Base-by-base conservation (phyloP, 23 tunicate species). In the Trididemnum clinides region DNA sequence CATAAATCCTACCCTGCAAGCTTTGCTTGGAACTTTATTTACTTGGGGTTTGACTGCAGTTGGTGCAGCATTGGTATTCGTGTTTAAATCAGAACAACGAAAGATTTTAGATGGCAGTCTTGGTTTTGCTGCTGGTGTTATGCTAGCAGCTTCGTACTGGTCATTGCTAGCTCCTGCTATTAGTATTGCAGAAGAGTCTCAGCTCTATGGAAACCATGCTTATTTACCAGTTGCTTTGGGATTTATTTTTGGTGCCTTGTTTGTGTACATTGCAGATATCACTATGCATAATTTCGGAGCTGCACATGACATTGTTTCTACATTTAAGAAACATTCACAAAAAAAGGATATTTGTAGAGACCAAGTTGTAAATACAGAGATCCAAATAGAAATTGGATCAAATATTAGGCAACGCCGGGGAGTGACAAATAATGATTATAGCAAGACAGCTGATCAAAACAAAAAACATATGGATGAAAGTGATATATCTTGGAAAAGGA, bases 111-210 rank as follows among this genome's bases (percentile, higher is more conserved):
- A 95, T 84, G 95, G 95, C 31, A 87, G 92, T 30, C 91, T 95
- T 39, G 99, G 99, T 2, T 95, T 95, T 77, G 95, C 99, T 0
- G 96, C 99, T 32, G 99, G 99, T 26, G 99, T 95, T 0, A 95
- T 95, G 99, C 73, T 95, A 7, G 99, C 99, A 6, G 99, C 99
- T 1, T 90, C 96, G 2, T 95, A 95, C 81, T 95, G 99, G 99
- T 95, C 99, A 5, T 51, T 95, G 36, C 83, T 95, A 20, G 91
- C 92, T 19, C 99, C 99, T 51, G 96, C 96, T 28, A 87, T 95
- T 86, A 92, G 87, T 20, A 71, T 95, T 83, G 89, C 95, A 39
- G 77, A 50, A 33, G 62, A 64, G 25, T 84, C 93, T 1, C 88
- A 82, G n/a, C 1, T 49, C 6, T 95, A 95, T 83, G 99, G 99